phyloP scores from a whole-genome alignment of 2,888 invertebrate species.

The Rhyacophila evoluta region DNA sequence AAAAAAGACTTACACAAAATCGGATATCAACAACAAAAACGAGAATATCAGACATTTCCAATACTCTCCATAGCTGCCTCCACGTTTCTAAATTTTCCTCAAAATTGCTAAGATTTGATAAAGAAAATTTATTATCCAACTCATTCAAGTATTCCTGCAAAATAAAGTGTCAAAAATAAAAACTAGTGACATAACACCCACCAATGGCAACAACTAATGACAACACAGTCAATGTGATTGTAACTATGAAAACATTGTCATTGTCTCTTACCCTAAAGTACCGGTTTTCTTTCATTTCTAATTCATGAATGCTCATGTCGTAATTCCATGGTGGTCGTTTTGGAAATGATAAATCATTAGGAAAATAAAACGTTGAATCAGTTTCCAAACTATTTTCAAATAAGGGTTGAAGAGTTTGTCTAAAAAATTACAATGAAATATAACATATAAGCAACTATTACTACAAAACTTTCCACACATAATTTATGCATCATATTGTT shows the following conservation, averaged over 20 bases:
- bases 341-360: conserved; percentile 80
- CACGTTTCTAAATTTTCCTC: conserved; percentile 96
- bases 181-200: too few species aligned
- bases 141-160: conserved; percentile 80
- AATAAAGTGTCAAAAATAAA: conserved; percentile 34
- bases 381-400: conserved; percentile 77
- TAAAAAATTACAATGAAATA: too few species aligned
- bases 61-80: conserved; percentile 94
- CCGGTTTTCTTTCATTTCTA: conserved; percentile 84
- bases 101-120: conserved; percentile 83
- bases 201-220: too few species aligned
- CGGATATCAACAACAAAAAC: conserved; percentile 90
- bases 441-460: too few species aligned
- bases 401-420: conserved; percentile 69
- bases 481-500: too few species aligned
- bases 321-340: conserved; percentile 89
- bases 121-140: conserved; percentile 73
- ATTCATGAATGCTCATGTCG: conserved; percentile 76
- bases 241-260: too few species aligned
- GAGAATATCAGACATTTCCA: conserved; percentile 93
- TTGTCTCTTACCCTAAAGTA: conserved; percentile 78
- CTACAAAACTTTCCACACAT: too few species aligned
- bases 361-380: conserved; percentile 76
- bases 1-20: conserved; percentile 77
- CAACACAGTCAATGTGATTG: too few species aligned